These are phyloP conservation scores for Hirudo medicinalis DNA, from an alignment of 1,140 invertebrate genomes.

Conservation along the genomic window DNA sequence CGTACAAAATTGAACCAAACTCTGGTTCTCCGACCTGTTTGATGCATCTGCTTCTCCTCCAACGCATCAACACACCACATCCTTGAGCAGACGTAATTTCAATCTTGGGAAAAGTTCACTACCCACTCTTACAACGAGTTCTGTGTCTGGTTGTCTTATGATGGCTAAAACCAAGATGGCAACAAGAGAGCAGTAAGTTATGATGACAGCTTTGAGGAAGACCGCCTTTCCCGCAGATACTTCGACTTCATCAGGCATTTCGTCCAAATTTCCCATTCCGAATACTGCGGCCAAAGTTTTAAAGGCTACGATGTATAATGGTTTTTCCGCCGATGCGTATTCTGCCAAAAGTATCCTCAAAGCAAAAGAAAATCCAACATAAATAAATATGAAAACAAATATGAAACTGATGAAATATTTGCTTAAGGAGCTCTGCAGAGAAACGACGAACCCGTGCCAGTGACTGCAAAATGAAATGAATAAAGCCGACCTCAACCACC, in stretches of 20 bases:
- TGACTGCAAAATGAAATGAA: slow-evolving; percentile 3
- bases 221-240: neutral
- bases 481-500: slow-evolving; percentile 1
- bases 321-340: neutral
- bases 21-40: too few species aligned
- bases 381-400: slow-evolving; percentile 8
- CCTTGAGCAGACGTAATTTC: too few species aligned
- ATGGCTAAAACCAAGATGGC: slow-evolving; percentile 7
- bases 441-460: neutral
- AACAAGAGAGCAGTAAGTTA: neutral
- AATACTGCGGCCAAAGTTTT: neutral
- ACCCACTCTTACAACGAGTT: neutral
- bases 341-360: neutral
- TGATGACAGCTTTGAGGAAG: neutral
- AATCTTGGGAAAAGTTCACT: neutral
- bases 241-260: neutral
- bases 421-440: neutral
- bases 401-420: slow-evolving; percentile 11
- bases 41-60: too few species aligned
- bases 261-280: slow-evolving; percentile 3
- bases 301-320: neutral
- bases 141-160: slow-evolving; percentile 6
- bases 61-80: too few species aligned
- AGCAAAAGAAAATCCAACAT: neutral
- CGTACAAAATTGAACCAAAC: too few species aligned